Evolutionary conservation across 2,797 vertebrate genomes (phyloP).

Genomic region (Adrianichthys oophorus): DNA sequence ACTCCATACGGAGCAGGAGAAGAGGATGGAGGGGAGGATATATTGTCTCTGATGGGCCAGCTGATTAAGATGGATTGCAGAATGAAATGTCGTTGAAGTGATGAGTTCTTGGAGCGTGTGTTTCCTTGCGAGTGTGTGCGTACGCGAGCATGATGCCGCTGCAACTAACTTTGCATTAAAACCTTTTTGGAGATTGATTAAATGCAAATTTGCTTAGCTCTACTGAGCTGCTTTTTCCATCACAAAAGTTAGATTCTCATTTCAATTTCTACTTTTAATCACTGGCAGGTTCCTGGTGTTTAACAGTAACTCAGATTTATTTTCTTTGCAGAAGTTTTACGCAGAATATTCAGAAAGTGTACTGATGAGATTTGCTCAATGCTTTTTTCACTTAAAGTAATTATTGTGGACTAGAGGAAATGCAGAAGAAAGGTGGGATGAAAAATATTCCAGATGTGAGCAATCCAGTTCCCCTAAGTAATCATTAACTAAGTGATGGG

Average conservation of each 20-base stretch:
- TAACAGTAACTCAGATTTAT: conserved; percentile 16
- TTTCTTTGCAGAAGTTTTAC: conserved; percentile 40
- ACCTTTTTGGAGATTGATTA: conserved; percentile 73
- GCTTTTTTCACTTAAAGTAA: conserved; percentile 6
- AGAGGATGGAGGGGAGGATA: conserved; percentile 77
- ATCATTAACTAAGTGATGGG: too few relatives aligned
- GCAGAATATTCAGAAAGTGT: conserved; percentile 37
- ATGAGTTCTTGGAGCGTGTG: conserved; percentile 60
- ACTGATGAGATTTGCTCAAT: conserved; percentile 2
- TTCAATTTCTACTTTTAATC: conserved; percentile 42
- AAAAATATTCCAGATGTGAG: conserved; percentile 52
- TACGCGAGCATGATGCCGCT: conserved; percentile 23
- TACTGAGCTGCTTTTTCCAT: conserved; percentile 56
- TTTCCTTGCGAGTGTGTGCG: conserved; percentile 23
- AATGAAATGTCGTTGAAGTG: conserved; percentile 75
- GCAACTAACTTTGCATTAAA: conserved; percentile 74
- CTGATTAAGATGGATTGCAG: conserved; percentile 83
- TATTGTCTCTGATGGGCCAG: conserved; percentile 79
- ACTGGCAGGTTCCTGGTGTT: too few relatives aligned
- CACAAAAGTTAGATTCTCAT: conserved; percentile 56
- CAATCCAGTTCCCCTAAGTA: too few relatives aligned
- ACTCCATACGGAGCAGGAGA: conserved; percentile 69
- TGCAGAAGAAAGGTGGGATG: conserved; percentile 28
- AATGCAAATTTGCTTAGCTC: conserved; percentile 71
- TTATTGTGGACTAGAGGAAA: conserved; percentile 28